Percentiles rank a stretch among this genome's conserved stretches.
Conservation (phyloP, 2,797 vertebrate species). For the Adrianichthys oophorus region DNA sequence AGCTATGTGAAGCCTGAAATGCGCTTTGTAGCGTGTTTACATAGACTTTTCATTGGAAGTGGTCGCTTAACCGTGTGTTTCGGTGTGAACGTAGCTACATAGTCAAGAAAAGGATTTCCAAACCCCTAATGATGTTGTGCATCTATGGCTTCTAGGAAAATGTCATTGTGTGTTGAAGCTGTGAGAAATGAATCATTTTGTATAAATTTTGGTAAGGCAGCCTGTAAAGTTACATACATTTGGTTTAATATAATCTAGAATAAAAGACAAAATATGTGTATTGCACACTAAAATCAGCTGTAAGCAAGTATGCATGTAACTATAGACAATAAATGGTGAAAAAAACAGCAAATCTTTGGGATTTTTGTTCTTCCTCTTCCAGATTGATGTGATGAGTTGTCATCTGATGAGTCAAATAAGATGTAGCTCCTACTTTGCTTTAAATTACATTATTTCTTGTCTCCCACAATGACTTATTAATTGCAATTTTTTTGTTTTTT, state of each 20-base stretch:
- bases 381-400: not conserved
- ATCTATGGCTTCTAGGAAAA: constrained; percentile 52
- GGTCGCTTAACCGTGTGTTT: no score
- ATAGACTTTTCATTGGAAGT: no score
- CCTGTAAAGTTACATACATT: constrained; percentile 64
- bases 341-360: constrained; percentile 15
- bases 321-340: constrained; percentile 80
- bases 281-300: constrained; percentile 72
- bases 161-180: constrained; percentile 59
- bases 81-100: no score
- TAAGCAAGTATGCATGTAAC: constrained; percentile 81
- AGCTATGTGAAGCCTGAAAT: no score
- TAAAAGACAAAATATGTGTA: constrained; percentile 61
- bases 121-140: constrained; percentile 10
- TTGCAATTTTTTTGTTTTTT: not conserved
- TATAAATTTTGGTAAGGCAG: constrained; percentile 72
- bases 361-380: not conserved
- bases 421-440: no score
- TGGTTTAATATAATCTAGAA: constrained; percentile 63
- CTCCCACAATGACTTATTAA: not conserved
- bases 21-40: no score
- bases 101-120: constrained; percentile 2
- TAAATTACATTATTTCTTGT: no score
- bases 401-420: no score
- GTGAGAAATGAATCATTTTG: constrained; percentile 58